Evolutionary conservation across 1,140 invertebrate genomes (phyloP).

Genomic region (Pseudomyrmex cubaensis): DNA sequence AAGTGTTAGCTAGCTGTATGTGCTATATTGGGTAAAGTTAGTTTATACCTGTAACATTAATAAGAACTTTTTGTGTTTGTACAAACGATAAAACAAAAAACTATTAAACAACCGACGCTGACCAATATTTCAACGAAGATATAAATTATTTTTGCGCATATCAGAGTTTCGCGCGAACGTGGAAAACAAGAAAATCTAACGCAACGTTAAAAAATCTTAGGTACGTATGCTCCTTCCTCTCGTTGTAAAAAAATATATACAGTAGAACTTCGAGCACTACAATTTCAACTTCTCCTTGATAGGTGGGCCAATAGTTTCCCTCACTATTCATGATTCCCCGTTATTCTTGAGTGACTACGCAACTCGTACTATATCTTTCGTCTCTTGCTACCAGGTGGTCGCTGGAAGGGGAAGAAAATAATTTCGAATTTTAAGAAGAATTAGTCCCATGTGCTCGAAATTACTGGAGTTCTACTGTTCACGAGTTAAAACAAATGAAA

Average conservation of each 20-base stretch:
- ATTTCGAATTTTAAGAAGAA: too few species aligned
- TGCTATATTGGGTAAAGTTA: conserved; percentile 37
- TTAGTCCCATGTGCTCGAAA: too few species aligned
- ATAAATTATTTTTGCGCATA: conserved; percentile 42
- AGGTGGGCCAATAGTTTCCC: too few species aligned
- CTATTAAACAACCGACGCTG: conserved; percentile 39
- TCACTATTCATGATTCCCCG: too few species aligned
- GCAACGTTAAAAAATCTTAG: conserved; percentile 41
- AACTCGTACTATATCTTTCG: too few species aligned
- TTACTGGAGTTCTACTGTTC: too few species aligned
- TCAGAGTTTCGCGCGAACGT: background rate
- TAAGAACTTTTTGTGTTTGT: conserved; percentile 41
- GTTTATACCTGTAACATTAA: background rate
- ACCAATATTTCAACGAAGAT: conserved; percentile 45
- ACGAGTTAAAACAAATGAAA: background rate
- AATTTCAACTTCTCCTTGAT: too few species aligned
- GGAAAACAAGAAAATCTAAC: background rate
- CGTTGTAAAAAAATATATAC: conserved; percentile 5
- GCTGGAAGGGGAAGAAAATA: too few species aligned
- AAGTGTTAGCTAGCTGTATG: conserved; percentile 42
- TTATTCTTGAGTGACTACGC: too few species aligned
- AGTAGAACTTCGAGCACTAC: too few species aligned
- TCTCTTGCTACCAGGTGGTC: too few species aligned
- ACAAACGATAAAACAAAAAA: conserved; percentile 34
- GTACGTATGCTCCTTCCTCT: conserved; percentile 27